Evolutionary conservation across 2,113 vertebrate species (phyloP), one percentile per base, ranked within the genome.

Genomic region (Myocastor coypus): DNA sequence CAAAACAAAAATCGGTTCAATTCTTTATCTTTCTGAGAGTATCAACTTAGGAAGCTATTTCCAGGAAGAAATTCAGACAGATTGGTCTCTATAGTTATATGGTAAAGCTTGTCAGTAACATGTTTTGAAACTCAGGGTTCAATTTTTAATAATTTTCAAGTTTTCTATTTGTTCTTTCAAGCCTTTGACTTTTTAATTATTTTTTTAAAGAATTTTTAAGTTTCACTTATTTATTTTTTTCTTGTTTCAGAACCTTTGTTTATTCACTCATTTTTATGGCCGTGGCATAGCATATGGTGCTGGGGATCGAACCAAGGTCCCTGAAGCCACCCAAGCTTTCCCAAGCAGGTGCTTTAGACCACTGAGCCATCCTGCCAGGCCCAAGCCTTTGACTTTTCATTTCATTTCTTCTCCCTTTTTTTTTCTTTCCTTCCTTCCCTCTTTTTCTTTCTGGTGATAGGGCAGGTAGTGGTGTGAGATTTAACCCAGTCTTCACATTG

Each of bases 81-180:
- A 34, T 0, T 59, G 26, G 17, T 69, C 17, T 92, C 90, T 57
- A 64, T 91, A 32, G 69, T 61, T 92, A 94, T 16, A 32, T 4
- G 71, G 34, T 30, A 73, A 88, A 91, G 30, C 3, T 71, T 78
- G 3, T 78, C 92, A n/a, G n/a, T n/a, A 89, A 94, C 19, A 87
- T 34, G 59, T 85, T 87, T 32, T 78, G 63, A 87, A 96, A 95
- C 26, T 87, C 1, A 89, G 28, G n/a, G 50, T 22, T 85, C 34
- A 77, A 83, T 86, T 86, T 87, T 87, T 83, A 69, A 68, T 83
- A 86, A 94, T 87, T 87, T 92, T 78, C 63, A 89, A 89, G 57
- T 93, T 89, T 55, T 95, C 82, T 87, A 37, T 96, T 92, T 59
- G 6, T 83, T 97, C 83, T 92, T 90, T 82, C 9, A 82, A 57